phyloP scores from a whole-genome alignment of 2,888 invertebrate species.

The Andrena hattorfiana region DNA sequence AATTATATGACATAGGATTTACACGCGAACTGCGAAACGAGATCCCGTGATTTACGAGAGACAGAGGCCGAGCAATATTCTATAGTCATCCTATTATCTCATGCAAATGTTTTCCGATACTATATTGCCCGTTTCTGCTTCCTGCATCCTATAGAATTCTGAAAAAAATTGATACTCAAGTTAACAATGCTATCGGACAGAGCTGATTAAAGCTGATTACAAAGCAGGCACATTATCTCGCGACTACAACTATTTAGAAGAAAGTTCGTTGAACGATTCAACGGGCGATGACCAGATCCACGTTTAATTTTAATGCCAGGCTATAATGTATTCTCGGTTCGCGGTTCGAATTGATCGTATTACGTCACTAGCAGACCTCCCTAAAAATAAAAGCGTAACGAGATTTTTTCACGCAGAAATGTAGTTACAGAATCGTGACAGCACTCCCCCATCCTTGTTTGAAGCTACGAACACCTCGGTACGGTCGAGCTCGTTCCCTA shows the following conservation, averaged over 20 bases:
- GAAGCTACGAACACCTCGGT: not conserved
- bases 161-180: not conserved
- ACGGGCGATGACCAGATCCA: conserved; percentile 13
- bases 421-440: not conserved
- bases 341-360: not conserved
- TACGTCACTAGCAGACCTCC: too few species aligned
- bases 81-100: not conserved
- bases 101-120: conserved; percentile 5
- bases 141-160: not conserved
- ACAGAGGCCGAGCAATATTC: conserved; percentile 1
- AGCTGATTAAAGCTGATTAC: not conserved
- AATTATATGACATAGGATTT: not conserved
- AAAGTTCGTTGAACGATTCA: conserved; percentile 28
- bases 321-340: not conserved
- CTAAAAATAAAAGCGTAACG: conserved; percentile 22
- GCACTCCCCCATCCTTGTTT: not conserved
- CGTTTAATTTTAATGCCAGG: conserved; percentile 8
- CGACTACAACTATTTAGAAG: conserved; percentile 36
- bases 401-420: not conserved
- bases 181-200: not conserved
- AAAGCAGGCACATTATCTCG: not conserved
- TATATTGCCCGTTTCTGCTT: not conserved
- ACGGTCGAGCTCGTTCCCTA: not conserved
- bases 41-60: not conserved
- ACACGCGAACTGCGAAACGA: not conserved